Conservation (phyloP, 2,888 invertebrate species). For the Plebejus melissa region DNA sequence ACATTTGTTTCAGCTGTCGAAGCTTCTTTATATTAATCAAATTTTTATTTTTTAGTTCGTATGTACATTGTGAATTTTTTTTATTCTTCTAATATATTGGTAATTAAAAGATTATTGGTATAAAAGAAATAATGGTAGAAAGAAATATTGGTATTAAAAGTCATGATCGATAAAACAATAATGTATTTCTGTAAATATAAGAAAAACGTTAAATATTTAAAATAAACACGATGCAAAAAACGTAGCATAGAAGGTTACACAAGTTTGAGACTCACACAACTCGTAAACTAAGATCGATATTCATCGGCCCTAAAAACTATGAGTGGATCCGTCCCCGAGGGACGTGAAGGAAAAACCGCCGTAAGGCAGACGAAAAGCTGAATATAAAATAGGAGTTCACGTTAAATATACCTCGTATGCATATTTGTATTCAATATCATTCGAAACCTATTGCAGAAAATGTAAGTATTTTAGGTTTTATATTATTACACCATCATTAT, state of each 20-base stretch:
- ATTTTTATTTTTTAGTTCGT: no score
- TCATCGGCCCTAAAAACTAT: slow-evolving; percentile 33
- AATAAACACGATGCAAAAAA: neutral
- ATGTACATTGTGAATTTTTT: no score
- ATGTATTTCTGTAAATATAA: no score
- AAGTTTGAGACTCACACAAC: slow-evolving; percentile 4
- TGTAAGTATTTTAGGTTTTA: neutral
- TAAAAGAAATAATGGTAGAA: no score
- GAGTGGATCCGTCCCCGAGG: slow-evolving; percentile 34
- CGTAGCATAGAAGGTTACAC: slow-evolving; percentile 1
- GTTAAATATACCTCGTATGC: slow-evolving; percentile 3
- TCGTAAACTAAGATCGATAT: slow-evolving; percentile 21
- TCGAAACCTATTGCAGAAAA: neutral
- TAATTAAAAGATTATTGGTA: no score
- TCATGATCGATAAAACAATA: no score
- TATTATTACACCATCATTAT: neutral
- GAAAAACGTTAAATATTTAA: neutral
- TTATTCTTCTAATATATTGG: no score
- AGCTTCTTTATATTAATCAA: no score
- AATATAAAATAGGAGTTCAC: slow-evolving; percentile 36
- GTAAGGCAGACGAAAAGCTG: slow-evolving; percentile 34
- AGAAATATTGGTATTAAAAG: no score
- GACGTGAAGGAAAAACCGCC: slow-evolving; percentile 35
- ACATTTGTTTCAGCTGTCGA: no score
- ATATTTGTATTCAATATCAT: neutral